These are phyloP conservation scores for Pristionchus maxplancki DNA, from an alignment of 2,888 invertebrate species.

Conservation along the genomic window DNA sequence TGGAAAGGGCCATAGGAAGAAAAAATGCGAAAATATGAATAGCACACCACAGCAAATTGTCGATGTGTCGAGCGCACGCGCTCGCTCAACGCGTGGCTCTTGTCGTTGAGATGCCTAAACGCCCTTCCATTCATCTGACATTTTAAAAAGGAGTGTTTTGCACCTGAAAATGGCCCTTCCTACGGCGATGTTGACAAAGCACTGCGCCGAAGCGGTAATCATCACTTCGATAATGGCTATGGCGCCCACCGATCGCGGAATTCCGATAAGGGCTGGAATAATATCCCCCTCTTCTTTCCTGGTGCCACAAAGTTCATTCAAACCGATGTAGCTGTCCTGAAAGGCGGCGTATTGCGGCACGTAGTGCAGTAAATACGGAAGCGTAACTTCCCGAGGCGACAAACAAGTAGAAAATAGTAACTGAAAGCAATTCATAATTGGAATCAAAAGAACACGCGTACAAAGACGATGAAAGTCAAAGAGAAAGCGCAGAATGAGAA, in stretches of 20 bases:
- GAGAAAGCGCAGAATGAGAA: background rate
- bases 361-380: background rate
- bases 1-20: background rate
- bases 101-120: background rate
- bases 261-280: background rate
- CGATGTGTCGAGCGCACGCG: background rate
- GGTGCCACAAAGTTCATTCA: background rate
- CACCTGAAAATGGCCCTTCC: background rate
- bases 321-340: background rate
- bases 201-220: background rate
- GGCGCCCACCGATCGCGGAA: background rate
- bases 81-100: background rate
- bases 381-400: background rate
- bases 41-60: background rate
- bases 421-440: background rate
- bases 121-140: background rate
- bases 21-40: background rate
- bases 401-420: background rate
- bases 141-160: background rate
- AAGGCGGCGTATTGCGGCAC: background rate
- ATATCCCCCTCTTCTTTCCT: too few relatives aligned
- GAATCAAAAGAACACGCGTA: background rate
- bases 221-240: background rate
- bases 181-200: slow-evolving; percentile 9
- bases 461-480: background rate